phyloP scores from a whole-genome alignment of 2,888 invertebrate species.

The Sinohyriopsis cumingii region DNA sequence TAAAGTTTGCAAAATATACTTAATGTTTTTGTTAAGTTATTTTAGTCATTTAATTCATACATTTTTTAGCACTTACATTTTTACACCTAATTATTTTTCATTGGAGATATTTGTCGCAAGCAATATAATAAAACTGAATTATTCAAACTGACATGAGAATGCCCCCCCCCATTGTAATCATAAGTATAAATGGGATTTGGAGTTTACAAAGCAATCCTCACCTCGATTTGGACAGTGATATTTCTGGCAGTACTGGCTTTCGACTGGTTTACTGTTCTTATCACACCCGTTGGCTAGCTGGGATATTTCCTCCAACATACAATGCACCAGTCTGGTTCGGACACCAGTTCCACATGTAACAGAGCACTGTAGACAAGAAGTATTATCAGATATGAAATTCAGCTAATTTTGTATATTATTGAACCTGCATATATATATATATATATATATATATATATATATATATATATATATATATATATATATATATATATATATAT shows the following conservation, averaged over 20 bases:
- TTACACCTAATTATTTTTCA: no score
- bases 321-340: slow-evolving; percentile 51
- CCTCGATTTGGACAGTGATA: slow-evolving; percentile 44
- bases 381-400: not conserved
- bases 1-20: no score
- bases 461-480: not conserved
- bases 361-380: slow-evolving; percentile 47
- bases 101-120: no score
- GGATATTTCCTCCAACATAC: slow-evolving; percentile 41
- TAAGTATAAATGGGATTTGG: not conserved
- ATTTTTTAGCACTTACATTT: no score
- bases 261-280: slow-evolving; percentile 35
- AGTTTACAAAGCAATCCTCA: slow-evolving; percentile 9
- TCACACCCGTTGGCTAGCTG: slow-evolving; percentile 45
- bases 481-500: not conserved
- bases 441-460: not conserved
- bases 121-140: no score
- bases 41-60: no score
- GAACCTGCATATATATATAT: not conserved
- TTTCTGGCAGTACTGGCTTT: slow-evolving; percentile 29
- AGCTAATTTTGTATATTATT: no score
- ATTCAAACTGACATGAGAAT: no score
- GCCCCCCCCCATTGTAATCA: not conserved
- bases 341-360: slow-evolving; percentile 49
- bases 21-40: no score